Evolutionary conservation across 2,797 vertebrate species (phyloP).

Genomic region (Holocentrus rufus): DNA sequence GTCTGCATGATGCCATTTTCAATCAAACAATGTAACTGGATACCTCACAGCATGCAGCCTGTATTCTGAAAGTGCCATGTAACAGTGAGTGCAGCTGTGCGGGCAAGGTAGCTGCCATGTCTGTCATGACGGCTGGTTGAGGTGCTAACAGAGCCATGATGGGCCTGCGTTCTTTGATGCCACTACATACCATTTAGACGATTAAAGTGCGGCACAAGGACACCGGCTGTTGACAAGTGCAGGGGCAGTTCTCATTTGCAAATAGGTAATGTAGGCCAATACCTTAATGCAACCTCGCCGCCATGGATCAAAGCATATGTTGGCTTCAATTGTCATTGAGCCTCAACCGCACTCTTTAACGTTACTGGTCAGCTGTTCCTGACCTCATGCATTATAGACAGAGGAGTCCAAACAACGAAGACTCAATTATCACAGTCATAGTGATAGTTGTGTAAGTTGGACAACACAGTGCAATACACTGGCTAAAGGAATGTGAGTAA

Average conservation of each 20-base stretch:
- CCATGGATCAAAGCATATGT: constrained; percentile 49
- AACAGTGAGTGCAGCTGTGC: not conserved
- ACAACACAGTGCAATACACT: constrained; percentile 16
- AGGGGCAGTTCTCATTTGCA: constrained; percentile 30
- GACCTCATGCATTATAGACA: constrained; percentile 32
- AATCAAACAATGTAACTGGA: not conserved
- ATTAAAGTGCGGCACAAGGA: constrained; percentile 53
- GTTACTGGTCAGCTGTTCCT: constrained; percentile 31
- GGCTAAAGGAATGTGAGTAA: constrained; percentile 50
- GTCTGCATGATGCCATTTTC: not conserved
- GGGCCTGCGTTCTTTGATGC: constrained; percentile 24
- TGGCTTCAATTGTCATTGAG: constrained; percentile 46
- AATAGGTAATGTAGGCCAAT: constrained; percentile 25
- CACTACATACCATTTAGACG: constrained; percentile 42
- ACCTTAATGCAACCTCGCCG: constrained; percentile 46
- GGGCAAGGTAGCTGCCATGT: constrained; percentile 8
- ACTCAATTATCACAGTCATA: constrained; percentile 26
- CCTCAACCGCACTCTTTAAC: not conserved
- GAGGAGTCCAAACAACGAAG: constrained; percentile 12
- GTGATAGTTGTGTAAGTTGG: constrained; percentile 21
- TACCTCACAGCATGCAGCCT: not conserved
- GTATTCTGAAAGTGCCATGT: not conserved
- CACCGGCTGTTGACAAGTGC: constrained; percentile 31
- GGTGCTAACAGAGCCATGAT: not conserved
- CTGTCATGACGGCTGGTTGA: not conserved